Percentiles rank a stretch among this genome's conserved stretches.
phyloP scores from a whole-genome alignment of 2,797 vertebrate species.

The Pterois miles region DNA sequence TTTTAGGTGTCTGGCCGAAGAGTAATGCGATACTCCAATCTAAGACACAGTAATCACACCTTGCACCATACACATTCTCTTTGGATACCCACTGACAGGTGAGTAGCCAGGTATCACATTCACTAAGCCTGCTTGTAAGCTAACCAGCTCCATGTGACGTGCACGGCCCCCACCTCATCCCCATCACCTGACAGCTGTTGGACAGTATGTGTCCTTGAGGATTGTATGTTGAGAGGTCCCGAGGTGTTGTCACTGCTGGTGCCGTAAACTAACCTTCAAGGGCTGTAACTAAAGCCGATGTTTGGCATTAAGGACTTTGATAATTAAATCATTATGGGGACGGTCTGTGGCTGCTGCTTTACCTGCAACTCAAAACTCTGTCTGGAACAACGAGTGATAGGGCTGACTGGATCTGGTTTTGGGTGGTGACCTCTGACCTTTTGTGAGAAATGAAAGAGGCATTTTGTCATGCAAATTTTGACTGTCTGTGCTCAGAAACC shows the following conservation, averaged over 20 bases:
- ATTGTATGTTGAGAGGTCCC: constrained; percentile 83
- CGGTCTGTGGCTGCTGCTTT: constrained; percentile 80
- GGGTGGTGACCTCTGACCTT: constrained; percentile 60
- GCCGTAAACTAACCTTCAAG: constrained; percentile 87
- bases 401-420: constrained; percentile 55
- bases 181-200: constrained; percentile 72
- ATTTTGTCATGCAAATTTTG: constrained; percentile 26
- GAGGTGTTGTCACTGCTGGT: constrained; percentile 80
- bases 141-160: constrained; percentile 49
- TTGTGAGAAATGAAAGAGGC: constrained; percentile 5
- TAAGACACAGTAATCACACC: constrained; percentile 92
- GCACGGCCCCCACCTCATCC: constrained; percentile 24
- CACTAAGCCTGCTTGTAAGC: constrained; percentile 39
- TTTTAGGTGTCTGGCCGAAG: constrained; percentile 86
- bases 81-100: constrained; percentile 49
- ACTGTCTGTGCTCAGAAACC: constrained; percentile 18
- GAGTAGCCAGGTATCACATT: constrained; percentile 64
- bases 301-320: constrained; percentile 88
- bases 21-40: constrained; percentile 88
- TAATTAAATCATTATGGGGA: constrained; percentile 92
- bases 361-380: constrained; percentile 86
- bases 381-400: constrained; percentile 75
- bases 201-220: constrained; percentile 68
- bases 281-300: constrained; percentile 87
- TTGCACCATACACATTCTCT: constrained; percentile 61